Base-by-base conservation (phyloP, 2,113 vertebrate genomes). In the Aptenodytes patagonicus region DNA sequence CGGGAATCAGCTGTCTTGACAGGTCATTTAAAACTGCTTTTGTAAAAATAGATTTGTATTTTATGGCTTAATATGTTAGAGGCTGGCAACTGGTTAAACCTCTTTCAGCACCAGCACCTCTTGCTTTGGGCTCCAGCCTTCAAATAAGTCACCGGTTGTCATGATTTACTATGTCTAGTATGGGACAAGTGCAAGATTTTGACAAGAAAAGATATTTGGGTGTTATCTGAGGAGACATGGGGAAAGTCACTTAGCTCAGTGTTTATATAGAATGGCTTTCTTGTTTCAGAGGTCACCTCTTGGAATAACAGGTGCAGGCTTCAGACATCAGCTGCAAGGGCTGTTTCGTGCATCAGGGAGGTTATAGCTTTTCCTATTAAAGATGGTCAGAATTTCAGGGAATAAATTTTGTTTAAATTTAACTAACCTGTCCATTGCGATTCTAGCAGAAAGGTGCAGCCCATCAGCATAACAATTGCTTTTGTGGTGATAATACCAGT, bases 141-240 rank as follows among this genome's bases (percentile, higher is more conserved):
- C 87, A 94, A 81, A 87, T 80, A 97, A 97, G 89, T 97, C 94
- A 94, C 69, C 0, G 6, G 70, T 87, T 97, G 95, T 94, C 90
- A 90, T 93, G 93, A 96, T 95, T 96, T 97, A 96, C 83, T 72
- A 60, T 44, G 76, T 93, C 61, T 80, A 66, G 65, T 83, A 19
- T 28, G 66, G 91, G 95, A 96, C 94, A 90, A 95, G 91, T 95
- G 87, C 79, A 94, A 88, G 89, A 89, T 94, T 95, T 96, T 98
- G 96, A 97, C 94, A 96, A 95, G 96, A 90, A 96, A 96, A 97
- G 91, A 96, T 95, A 94, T 95, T 90, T 96, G 89, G 91, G 89
- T 96, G 83, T 95, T 96, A 96, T 95, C 88, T 91, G 95, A 95
- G 93, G 93, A 97, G 91, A 90, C 94, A 78, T 36, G 76, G 87